These are phyloP conservation scores for Halcyon badia DNA, from an alignment of 2,797 vertebrate species.

Conservation along the genomic window DNA sequence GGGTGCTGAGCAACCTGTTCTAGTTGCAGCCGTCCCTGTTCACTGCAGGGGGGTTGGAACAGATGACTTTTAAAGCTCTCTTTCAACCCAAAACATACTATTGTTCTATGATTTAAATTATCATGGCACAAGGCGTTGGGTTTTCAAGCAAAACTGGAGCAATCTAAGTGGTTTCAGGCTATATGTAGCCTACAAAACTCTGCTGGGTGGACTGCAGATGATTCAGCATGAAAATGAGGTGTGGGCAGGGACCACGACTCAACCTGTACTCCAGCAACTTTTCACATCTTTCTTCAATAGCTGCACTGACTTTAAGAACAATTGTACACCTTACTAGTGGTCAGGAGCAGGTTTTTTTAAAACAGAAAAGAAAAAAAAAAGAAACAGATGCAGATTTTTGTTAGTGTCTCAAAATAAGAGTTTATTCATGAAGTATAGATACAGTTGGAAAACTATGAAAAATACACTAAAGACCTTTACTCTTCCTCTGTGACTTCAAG, in stretches of 20 bases:
- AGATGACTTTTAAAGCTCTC: background rate
- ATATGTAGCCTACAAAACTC: background rate
- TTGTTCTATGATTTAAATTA: background rate
- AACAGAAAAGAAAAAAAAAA: background rate
- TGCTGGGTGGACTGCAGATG: background rate
- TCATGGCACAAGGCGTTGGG: background rate
- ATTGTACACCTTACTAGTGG: background rate
- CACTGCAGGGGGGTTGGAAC: background rate
- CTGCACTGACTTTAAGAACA: background rate
- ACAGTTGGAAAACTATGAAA: background rate
- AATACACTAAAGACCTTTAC: background rate
- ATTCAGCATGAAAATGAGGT: background rate
- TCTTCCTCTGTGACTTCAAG: background rate
- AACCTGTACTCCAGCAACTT: background rate
- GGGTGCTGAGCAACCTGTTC: background rate
- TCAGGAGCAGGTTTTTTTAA: background rate
- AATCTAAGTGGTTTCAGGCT: background rate
- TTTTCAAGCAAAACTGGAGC: background rate
- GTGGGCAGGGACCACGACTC: background rate
- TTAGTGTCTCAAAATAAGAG: background rate
- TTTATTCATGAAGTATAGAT: background rate
- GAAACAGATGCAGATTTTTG: background rate
- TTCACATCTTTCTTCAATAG: background rate
- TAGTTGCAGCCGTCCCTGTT: background rate
- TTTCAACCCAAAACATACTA: background rate